Base-by-base conservation (phyloP, 64 coral and sea anemone genomes). In the Pachyseris speciosa region DNA sequence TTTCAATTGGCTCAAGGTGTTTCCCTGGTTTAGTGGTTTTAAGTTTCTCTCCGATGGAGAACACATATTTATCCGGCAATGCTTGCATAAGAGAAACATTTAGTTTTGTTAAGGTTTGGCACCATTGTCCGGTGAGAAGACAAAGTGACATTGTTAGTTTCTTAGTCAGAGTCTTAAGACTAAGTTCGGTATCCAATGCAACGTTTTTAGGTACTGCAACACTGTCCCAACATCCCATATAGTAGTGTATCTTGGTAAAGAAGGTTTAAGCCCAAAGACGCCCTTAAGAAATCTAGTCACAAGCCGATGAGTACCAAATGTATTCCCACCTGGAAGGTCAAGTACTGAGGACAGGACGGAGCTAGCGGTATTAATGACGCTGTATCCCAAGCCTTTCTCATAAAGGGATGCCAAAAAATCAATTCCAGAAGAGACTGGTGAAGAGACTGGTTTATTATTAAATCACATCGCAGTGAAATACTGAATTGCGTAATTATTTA, bases 241-340 rank as follows among this genome's bases (percentile, higher is more conserved):
- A 27, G 36, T 44, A 7, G 33, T 76, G 34, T 94, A 94, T 77
- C 86, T 74, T 12, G 69, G 86, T 34, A 94, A 59, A 67, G 92
- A 78, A 39, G 78, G 86, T 43, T 77, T 83, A 22, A 88, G 76
- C 47, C 69, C 51, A 53, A 93, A 93, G 41, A 44, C 48, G 32
- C 73, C 91, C 86, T 87, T 93, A 33, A 93, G 64, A 67, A 93
- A 87, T 13, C 91, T 61, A 31, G 83, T 77, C 36, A 93, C 91
- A 36, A 87, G 58, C 9, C 72, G 83, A 22, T 93, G 91, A 64
- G 76, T 71, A 5, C 91, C 91, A 69, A 87, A 93, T 17, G 83
- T 87, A 28, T 55, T 20, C 15, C 64, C 43, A 29, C 64, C 73
- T 29, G 64, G 31, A 1, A 80, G 63, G 25, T 42, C 60, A 34